Base-by-base conservation (phyloP, 2,888 invertebrate genomes). In the Hypsopygia costalis region DNA sequence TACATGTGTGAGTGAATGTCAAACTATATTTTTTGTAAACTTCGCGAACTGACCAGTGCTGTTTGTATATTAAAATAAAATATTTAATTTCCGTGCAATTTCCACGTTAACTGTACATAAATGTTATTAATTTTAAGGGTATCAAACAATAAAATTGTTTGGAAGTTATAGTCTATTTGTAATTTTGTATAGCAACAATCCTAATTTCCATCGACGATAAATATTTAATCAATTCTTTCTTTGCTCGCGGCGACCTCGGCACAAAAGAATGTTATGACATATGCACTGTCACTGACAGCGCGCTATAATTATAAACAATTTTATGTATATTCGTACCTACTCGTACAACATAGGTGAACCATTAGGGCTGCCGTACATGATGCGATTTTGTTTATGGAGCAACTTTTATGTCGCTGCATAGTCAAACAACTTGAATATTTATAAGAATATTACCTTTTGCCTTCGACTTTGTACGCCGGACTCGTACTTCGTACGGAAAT, bases 271-370 rank as follows among this genome's bases (percentile, higher is more conserved):
- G 58, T 54, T 55, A 47, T 58, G 52, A 68, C 65, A 69, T 73
- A 50, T 75, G 76, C 71, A 69, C 62, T 57, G 72, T 71, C 70
- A 69, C 63, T 59, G 55, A 39, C 49, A 39, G 51, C 51, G 46
- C 41, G 43, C 50, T 62, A 47, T 50, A 58, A 57, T 48, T 55
- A 47, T 41, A 52, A 48, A 47, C 52, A 56, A 51, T 58, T 62
- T 55, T 68, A 70, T 68, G 65, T 55, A 52, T 51, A 67, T 65
- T 61, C 48, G 34, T 44, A 41, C 37, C 41, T 41, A 44, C 32
- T 37, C 12, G 33, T 11, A 35, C 25, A 21, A 22, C 27, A 33
- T 39, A 33, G 39, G 27, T 33, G 41, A 44, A 35, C 46, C 39
- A 49, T 49, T 46, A 46, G 37, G 44, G 35, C 4, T 27, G 34